Conservation (phyloP, 2,888 invertebrate species). For the Eudasyphora cyanicolor region DNA sequence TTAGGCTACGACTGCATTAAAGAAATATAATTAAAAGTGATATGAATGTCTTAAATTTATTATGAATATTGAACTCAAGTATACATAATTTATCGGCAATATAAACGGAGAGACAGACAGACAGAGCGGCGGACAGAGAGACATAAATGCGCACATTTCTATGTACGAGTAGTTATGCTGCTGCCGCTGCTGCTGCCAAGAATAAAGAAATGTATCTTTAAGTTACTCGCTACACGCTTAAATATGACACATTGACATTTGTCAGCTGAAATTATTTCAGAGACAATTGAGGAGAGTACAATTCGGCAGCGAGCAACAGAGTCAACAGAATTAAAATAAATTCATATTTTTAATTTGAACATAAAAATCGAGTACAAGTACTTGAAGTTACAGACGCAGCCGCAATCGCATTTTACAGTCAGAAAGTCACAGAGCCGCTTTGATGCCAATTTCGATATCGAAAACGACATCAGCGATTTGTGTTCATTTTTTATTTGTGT, state of each 20-base stretch:
- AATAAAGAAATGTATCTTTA: background rate
- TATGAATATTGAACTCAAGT: constrained; percentile 5
- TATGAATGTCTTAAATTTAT: constrained; percentile 1
- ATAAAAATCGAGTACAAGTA: constrained; percentile 37
- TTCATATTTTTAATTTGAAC: constrained; percentile 20
- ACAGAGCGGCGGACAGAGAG: background rate
- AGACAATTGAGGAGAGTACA: constrained; percentile 8
- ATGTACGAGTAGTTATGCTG: background rate
- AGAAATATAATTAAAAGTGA: background rate
- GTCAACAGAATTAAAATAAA: constrained; percentile 34
- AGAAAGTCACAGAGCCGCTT: background rate
- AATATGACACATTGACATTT: constrained; percentile 11
- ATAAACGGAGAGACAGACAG: background rate
- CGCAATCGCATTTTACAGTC: constrained; percentile 6
- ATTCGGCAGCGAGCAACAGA: background rate
- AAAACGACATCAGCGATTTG: background rate
- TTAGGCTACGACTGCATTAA: background rate
- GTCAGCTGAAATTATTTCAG: constrained; percentile 9
- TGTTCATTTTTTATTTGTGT: background rate
- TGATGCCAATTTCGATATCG: background rate
- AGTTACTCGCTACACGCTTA: constrained; percentile 9
- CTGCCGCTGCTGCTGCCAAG: too few relatives aligned
- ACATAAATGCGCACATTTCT: background rate
- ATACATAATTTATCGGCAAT: background rate
- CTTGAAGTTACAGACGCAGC: constrained; percentile 20